A percentile compares a stretch with the other conserved stretches of the same genome.
Conservation (phyloP, 2,888 invertebrate genomes). For the Bedellia somnulentella region DNA sequence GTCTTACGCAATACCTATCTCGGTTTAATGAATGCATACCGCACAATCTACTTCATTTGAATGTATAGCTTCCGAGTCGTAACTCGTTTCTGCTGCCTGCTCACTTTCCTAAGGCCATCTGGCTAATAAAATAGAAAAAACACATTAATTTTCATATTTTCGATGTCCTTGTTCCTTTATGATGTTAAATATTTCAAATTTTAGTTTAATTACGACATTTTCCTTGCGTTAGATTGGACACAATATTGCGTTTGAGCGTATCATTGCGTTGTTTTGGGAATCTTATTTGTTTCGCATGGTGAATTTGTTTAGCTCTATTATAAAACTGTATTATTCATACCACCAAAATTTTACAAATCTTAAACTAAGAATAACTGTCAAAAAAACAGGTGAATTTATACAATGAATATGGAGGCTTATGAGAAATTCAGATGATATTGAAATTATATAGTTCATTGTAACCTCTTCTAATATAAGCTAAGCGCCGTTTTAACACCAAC, state of each 20-base stretch:
- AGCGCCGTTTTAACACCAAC: too few species aligned
- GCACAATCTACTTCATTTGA: slow-evolving; percentile 14
- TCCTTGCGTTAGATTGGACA: slow-evolving; percentile 31
- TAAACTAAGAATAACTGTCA: too few species aligned
- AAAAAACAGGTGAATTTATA: too few species aligned
- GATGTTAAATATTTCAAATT: slow-evolving; percentile 42
- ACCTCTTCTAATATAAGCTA: too few species aligned
- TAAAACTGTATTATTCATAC: too few species aligned
- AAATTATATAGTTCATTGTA: too few species aligned
- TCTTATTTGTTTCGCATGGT: too few species aligned
- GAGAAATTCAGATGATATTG: too few species aligned
- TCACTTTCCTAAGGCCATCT: slow-evolving; percentile 45
- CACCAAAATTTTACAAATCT: too few species aligned
- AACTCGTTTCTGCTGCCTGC: slow-evolving; percentile 14
- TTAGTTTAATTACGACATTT: slow-evolving; percentile 50
- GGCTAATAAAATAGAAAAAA: slow-evolving; percentile 46
- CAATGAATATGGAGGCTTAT: too few species aligned
- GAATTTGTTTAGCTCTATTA: too few species aligned
- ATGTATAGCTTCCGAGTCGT: slow-evolving; percentile 47
- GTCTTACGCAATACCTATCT: slow-evolving; percentile 22
- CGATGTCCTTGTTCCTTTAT: slow-evolving; percentile 30
- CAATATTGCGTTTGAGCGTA: background rate
- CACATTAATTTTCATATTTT: slow-evolving; percentile 27
- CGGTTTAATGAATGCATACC: background rate
- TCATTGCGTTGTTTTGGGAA: background rate